Conservation (phyloP, 2,888 invertebrate genomes). For the Norana najaformis region DNA sequence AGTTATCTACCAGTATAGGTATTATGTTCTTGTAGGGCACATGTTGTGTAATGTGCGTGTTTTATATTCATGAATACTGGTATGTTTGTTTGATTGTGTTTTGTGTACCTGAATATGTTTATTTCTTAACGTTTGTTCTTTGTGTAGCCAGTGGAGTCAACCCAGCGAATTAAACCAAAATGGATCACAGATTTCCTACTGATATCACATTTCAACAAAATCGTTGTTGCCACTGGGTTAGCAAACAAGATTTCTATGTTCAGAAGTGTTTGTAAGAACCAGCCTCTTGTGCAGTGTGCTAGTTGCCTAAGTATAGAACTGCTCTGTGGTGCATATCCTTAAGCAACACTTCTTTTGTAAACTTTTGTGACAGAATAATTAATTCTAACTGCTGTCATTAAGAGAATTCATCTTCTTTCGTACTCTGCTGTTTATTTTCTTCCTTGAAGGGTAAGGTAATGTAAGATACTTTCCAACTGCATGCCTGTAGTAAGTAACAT, state of each 20-base stretch:
- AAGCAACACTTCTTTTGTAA: neutral
- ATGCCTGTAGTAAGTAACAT: no score
- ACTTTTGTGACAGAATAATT: neutral
- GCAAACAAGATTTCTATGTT: constrained; percentile 2
- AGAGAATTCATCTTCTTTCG: constrained; percentile 5
- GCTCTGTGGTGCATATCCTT: neutral
- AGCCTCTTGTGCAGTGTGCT: neutral
- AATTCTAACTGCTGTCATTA: neutral
- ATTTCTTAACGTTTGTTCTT: neutral
- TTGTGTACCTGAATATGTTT: neutral
- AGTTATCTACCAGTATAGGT: no score
- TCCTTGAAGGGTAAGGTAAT: neutral
- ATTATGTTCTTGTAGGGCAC: no score
- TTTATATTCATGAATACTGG: no score
- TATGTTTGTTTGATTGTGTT: neutral
- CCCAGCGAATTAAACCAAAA: constrained; percentile 45
- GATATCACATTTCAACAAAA: constrained; percentile 61
- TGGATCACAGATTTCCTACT: constrained; percentile 63
- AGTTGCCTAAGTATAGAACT: neutral
- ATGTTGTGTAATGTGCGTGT: no score
- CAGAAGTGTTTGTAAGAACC: neutral
- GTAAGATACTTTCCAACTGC: no score
- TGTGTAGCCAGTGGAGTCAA: neutral
- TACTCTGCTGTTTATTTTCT: neutral
- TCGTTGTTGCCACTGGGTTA: constrained; percentile 45